phyloP scores from a whole-genome alignment of 2,797 vertebrate genomes.

The Muscicapa striata region DNA sequence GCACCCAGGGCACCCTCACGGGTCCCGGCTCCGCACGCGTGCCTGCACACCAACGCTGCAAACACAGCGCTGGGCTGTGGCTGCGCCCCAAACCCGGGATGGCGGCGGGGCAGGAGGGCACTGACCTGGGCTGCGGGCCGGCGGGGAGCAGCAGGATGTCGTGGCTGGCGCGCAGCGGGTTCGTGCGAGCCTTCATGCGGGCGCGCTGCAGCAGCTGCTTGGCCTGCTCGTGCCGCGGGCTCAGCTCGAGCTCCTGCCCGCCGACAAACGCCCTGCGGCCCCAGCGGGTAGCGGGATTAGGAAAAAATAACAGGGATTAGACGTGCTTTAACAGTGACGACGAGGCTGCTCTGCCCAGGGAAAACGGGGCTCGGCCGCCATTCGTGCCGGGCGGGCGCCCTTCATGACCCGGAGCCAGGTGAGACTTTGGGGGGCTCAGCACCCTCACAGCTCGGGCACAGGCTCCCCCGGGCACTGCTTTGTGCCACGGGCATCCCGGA shows the following conservation, averaged over 20 bases:
- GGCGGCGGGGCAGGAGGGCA: rapidly evolving
- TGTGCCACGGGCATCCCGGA: rapidly evolving
- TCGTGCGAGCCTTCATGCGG: conserved; percentile 89
- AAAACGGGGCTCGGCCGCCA: not conserved
- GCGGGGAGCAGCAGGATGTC: conserved; percentile 84
- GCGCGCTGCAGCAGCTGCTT: conserved; percentile 84
- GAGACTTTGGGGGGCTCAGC: not conserved
- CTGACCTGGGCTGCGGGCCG: conserved; percentile 66
- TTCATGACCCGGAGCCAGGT: rapidly evolving
- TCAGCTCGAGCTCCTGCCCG: conserved; percentile 80
- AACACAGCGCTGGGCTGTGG: rapidly evolving
- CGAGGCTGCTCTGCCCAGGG: not conserved
- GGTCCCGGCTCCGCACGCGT: rapidly evolving
- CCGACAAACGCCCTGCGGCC: conserved; percentile 79
- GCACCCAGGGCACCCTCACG: too few species aligned
- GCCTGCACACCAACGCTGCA: rapidly evolving
- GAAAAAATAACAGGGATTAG: conserved; percentile 82
- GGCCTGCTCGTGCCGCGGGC: conserved; percentile 89
- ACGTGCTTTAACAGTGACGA: conserved; percentile 77
- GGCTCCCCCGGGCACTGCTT: not conserved
- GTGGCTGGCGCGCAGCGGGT: conserved; percentile 90
- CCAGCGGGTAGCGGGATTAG: conserved; percentile 61
- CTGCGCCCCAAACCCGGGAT: rapidly evolving
- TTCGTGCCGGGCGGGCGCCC: rapidly evolving
- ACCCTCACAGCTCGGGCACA: rapidly evolving